Base-by-base conservation (phyloP, 35 echinoderm and acorn worm genomes). In the Heliocidaris tuberculata region DNA sequence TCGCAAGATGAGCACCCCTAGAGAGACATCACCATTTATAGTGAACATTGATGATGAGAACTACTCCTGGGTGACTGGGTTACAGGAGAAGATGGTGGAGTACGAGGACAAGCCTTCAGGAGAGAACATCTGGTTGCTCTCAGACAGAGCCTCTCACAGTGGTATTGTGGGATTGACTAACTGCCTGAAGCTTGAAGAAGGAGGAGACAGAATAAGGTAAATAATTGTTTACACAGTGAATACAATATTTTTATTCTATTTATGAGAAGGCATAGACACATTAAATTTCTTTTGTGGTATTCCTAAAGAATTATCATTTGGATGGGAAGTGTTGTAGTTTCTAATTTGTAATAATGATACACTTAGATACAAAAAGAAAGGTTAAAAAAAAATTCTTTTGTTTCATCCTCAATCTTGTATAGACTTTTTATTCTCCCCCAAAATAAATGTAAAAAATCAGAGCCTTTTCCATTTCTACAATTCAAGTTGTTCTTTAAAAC, bases 161-260 rank as follows among this genome's bases (percentile, higher is more conserved):
- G 97, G 97, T 52, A 94, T 98, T 94, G 96, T 96, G 88, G 97
- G 97, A 85, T 86, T 98, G 94, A 95, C 96, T 3, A 98, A 98
- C 85, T 98, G 97, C 88, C 86, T 98, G 49, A 88, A 85, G 85
- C 95, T 96, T 48, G 97, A 98, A 94, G 95, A 95, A 30, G 97
- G 97, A 93, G 97, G 97, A 12, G 17, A 97, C 0, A 95, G 92
- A 89, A 95, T 98, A 50, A 97, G 97, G 97, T 98, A 30, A 94
- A 78, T 85, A 0, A 95, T 27, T 31, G 65, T 31, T 86, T 27
- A 86, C 35, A 48, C 13, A 92, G 0, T 42, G 35, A 17, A 42
- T 16, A 30, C 24, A 61, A 94, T 13, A 31, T 11, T 60, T 16
- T 52, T 8, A 5, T 52, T 52, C 12, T 52, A 13, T 13, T 10